A percentile compares a stretch with the other conserved stretches of the same genome.
These are phyloP conservation scores for Pilophorus perplexus DNA, from an alignment of 2,888 invertebrate genomes.

Conservation along the genomic window DNA sequence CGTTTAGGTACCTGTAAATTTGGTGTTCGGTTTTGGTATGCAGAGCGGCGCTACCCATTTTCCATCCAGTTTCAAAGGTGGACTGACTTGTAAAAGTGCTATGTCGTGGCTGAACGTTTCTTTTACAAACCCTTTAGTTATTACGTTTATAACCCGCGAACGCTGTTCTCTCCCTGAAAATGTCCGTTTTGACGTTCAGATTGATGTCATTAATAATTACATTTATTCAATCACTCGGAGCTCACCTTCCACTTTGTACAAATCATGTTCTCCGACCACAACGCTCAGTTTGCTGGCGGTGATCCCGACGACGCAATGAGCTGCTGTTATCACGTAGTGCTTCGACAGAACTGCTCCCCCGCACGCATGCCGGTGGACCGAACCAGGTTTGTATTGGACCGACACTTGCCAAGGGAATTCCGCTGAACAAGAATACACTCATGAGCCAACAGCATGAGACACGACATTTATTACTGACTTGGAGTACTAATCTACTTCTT, in stretches of 20 bases:
- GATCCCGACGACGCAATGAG: constrained; percentile 50
- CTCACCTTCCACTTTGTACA: constrained; percentile 50
- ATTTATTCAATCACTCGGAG: too few relatives aligned
- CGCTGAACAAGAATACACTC: constrained; percentile 43
- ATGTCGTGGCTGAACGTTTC: constrained; percentile 50
- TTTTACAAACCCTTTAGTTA: constrained; percentile 43
- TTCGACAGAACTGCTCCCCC: constrained; percentile 50
- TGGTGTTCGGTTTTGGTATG: constrained; percentile 49
- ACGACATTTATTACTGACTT: too few relatives aligned
- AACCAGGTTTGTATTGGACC: constrained; percentile 48
- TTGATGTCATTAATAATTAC: background rate
- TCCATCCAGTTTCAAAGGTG: constrained; percentile 48
- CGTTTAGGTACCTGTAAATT: background rate
- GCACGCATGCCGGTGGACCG: constrained; percentile 49
- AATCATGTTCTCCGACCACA: constrained; percentile 51
- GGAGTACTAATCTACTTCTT: too few relatives aligned
- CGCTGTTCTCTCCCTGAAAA: constrained; percentile 49
- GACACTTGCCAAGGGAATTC: constrained; percentile 52
- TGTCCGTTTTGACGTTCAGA: background rate
- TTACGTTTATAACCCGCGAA: constrained; percentile 45
- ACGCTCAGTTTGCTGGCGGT: constrained; percentile 47
- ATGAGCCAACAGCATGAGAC: too few relatives aligned
- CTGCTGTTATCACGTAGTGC: constrained; percentile 50
- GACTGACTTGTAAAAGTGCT: constrained; percentile 49
- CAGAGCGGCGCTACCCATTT: constrained; percentile 52